phyloP scores from a whole-genome alignment of 2,113 vertebrate species.

The Pimephales promelas region DNA sequence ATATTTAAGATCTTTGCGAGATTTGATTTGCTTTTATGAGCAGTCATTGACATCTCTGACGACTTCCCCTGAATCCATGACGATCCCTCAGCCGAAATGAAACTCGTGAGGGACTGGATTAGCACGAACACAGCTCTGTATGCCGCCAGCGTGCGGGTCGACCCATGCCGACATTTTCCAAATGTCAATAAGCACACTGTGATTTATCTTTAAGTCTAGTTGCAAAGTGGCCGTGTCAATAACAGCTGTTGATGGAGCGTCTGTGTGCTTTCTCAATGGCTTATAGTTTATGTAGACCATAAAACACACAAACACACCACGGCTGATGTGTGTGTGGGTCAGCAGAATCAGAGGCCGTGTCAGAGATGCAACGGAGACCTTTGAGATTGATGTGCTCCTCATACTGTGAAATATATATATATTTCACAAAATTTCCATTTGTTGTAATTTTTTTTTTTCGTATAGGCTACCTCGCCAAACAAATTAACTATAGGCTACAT shows the following conservation, averaged over 20 bases:
- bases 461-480: no score
- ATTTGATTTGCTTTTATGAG: slow-evolving; percentile 39
- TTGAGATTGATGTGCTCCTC: slow-evolving; percentile 6
- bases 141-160: background rate
- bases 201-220: slow-evolving; percentile 57
- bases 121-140: slow-evolving; percentile 7
- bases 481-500: no score
- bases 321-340: slow-evolving; percentile 48
- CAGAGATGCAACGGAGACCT: slow-evolving; percentile 54
- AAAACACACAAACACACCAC: slow-evolving; percentile 48
- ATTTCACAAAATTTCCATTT: slow-evolving; percentile 26
- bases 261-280: slow-evolving; percentile 40
- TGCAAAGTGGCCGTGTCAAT: slow-evolving; percentile 61
- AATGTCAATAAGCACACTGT: slow-evolving; percentile 60
- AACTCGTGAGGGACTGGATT: slow-evolving; percentile 11
- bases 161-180: slow-evolving; percentile 47
- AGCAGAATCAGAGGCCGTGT: slow-evolving; percentile 33
- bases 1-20: slow-evolving; percentile 31
- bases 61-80: slow-evolving; percentile 9
- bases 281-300: slow-evolving; percentile 57
- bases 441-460: slow-evolving; percentile 28
- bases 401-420: background rate
- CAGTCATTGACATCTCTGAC: slow-evolving; percentile 25
- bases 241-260: slow-evolving; percentile 54
- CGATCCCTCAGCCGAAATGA: background rate